Evolutionary conservation across 2,888 invertebrate species (phyloP).

Genomic region (Minunthozetes semirufus): DNA sequence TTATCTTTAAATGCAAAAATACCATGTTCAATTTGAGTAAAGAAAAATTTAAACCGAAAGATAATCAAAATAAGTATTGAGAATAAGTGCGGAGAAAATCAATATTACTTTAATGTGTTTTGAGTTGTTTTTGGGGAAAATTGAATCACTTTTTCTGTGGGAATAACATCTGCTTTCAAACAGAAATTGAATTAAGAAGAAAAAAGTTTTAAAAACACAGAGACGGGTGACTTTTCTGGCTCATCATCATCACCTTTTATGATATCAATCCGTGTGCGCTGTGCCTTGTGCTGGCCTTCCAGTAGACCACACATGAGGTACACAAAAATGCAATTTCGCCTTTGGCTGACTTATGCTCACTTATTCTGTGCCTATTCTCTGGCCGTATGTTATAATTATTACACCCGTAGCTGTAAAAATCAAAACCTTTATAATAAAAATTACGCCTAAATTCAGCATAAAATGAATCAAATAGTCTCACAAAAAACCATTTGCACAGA

Average conservation of each 20-base stretch:
- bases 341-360: neutral
- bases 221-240: neutral
- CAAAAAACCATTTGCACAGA: neutral
- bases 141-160: no score
- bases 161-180: no score
- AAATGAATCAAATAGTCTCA: neutral
- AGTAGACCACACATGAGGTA: neutral
- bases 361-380: no score
- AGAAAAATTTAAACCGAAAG: no score
- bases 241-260: constrained; percentile 11
- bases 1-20: no score
- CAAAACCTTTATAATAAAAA: neutral
- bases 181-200: neutral
- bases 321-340: neutral
- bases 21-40: no score
- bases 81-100: no score
- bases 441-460: constrained; percentile 6
- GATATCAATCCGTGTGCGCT: no score
- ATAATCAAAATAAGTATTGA: no score
- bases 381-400: neutral
- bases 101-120: no score
- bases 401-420: constrained; percentile 6
- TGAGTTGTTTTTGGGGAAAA: no score
- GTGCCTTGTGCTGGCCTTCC: no score
- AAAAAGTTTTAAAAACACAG: neutral